Evolutionary conservation across 2,888 invertebrate genomes (phyloP), one percentile per base, ranked within the genome.

Genomic region (Dryococelus australis): DNA sequence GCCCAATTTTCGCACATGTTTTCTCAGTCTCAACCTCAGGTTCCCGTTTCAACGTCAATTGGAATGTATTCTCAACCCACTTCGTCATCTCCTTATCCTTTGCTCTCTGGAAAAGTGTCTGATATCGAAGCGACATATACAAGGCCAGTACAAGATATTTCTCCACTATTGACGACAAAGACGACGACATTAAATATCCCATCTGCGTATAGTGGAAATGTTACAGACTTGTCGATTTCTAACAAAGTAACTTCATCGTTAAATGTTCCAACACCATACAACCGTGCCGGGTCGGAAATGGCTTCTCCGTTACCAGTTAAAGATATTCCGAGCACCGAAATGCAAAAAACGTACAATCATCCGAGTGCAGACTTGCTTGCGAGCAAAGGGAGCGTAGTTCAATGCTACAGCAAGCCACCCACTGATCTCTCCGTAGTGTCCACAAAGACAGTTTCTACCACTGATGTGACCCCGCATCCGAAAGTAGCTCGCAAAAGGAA

Each of bases 401-500:
- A 86, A 51, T 47, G 85, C 78, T 89, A 87, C 65, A 87, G 80
- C 81, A 79, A 87, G 28, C 84, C 87, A 43, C 26, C 86, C 51
- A 43, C 88, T 16, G 88, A 88, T 47, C 88, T 86, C 86, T 80
- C 88, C 10, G 78, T 87, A 35, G 65, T 86, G 87, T 91, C 91
- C 89, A 90, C 90, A 65, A 92, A 87, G 90, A 91, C 89, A 83
- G 91, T 65, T 88, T 90, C 89, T 80, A 90, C 89, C 84, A 89
- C 90, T 26, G 90, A 80, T 28, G 89, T 89, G 81, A 89, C 90
- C 9, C 86, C 85, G 0, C 89, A 88, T 27, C 87, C 91, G 35
- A 89, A 88, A 87, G 88, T 88, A 87, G 87, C 87, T 86, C 87
- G 89, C 20, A 90, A 88, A 87, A 90, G 87, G 35, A 90, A 89